A percentile compares a stretch with the other conserved stretches of the same genome.
Evolutionary conservation across 2,113 vertebrate species (phyloP).

Genomic region (Orcinus orca): DNA sequence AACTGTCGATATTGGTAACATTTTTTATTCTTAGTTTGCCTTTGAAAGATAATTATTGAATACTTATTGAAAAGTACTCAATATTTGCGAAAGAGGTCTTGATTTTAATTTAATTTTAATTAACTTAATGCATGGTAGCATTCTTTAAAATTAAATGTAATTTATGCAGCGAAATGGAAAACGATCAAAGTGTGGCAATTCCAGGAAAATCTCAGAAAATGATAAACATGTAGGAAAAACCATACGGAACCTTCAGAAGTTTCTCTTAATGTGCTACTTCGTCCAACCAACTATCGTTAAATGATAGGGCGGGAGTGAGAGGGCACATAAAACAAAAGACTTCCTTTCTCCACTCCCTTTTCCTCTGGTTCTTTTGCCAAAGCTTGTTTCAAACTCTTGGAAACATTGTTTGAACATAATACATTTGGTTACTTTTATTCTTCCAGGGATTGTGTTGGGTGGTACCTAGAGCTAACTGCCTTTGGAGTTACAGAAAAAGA

Average conservation of each 20-base stretch:
- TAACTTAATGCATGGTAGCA: not conserved
- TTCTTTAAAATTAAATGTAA: conserved; percentile 42
- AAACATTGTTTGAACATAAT: conserved; percentile 45
- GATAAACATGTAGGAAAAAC: not conserved
- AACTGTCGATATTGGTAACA: not conserved
- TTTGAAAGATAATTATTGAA: conserved; percentile 18
- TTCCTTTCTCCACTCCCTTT: conserved; percentile 45
- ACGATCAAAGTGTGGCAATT: not conserved
- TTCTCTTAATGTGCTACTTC: not conserved
- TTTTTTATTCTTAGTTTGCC: conserved; percentile 40
- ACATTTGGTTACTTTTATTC: conserved; percentile 27
- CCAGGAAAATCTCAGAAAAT: not conserved
- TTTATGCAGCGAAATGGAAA: conserved; percentile 22
- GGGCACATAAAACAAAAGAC: conserved; percentile 68
- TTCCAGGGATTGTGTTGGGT: not conserved
- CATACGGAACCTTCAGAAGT: not conserved
- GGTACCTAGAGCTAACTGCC: not conserved
- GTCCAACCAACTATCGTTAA: not conserved
- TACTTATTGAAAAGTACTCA: not conserved
- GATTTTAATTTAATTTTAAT: not conserved
- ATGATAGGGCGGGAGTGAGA: not conserved
- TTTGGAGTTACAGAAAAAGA: not conserved
- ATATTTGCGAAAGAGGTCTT: conserved; percentile 28
- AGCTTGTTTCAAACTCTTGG: conserved; percentile 45
- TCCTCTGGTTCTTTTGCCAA: conserved; percentile 3